Base-by-base conservation (phyloP, 1,140 invertebrate species). In the Drosophila sucinea region DNA sequence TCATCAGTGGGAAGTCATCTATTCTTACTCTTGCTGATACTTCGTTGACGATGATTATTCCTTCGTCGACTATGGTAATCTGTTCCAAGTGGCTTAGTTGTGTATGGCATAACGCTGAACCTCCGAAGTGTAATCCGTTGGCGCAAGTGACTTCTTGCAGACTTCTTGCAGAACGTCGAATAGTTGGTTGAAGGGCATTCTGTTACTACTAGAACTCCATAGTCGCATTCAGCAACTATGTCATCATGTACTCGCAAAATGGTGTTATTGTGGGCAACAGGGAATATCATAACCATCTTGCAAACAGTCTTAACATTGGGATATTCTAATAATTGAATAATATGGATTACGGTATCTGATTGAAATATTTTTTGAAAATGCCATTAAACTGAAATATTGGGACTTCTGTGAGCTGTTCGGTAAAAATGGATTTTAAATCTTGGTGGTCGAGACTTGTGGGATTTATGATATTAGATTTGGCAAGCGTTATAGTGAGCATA, bases 391-490 rank as follows among this genome's bases (percentile, higher is more conserved):
- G 1, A 35, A 62, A n/a, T 62, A 51, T 62, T 8, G 60, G n/a
- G 40, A 62, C 58, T 30, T 60, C 58, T 60, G 27, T 60, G 58
- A 44, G 35, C 25, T 60, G 38, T 60, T 44, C 27, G 11, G 38
- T 29, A 11, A 60, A 60, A 44, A 60, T 44, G 4, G 38, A 44
- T 5, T 30, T 60, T 5, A 60, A 60, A 44, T 60, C 40, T 44
- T 44, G 7, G 33, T 35, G 33, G 33, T 35, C 33, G 33, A 35
- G 33, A 35, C 3, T 35, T 17, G 17, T 17, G 17, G 17, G 17
- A 17, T 17, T 17, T 17, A 17, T 17, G 17, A 17, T 17, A 17
- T 35, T 35, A 35, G 33, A 35, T 35, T 35, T 35, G 33, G 33
- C 33, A 5, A 35, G 33, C 33, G 33, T 35, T 35, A 35, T 35